Conservation (phyloP, 2,888 invertebrate species). For the Cyaniris semiargus region DNA sequence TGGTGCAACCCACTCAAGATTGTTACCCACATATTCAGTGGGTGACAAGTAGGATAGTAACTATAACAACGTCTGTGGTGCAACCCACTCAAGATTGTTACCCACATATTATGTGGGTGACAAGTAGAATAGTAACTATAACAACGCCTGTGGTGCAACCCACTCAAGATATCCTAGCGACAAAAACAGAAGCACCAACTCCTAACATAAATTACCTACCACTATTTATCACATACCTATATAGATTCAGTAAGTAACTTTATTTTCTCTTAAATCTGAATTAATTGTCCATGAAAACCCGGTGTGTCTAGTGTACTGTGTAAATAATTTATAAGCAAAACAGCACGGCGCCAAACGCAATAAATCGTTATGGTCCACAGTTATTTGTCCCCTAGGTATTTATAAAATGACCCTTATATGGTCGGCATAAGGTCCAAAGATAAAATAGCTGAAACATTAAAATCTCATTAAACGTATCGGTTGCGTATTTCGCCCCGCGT, state of each 20-base stretch:
- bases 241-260: neutral
- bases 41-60: no score
- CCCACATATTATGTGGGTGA: no score
- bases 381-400: neutral
- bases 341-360: conserved; percentile 60
- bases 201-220: no score
- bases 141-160: no score
- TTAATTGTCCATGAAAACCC: conserved; percentile 22
- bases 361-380: conserved; percentile 52
- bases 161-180: neutral
- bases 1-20: no score
- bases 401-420: neutral
- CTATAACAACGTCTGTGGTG: no score
- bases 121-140: no score
- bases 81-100: no score
- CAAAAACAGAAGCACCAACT: no score
- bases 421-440: conserved; percentile 33
- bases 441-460: conserved; percentile 59
- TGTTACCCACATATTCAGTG: no score
- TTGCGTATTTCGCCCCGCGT: neutral
- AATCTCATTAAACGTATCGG: conserved; percentile 63
- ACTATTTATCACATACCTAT: neutral
- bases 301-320: conserved; percentile 33
- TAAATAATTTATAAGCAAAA: conserved; percentile 55
- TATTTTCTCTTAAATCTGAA: conserved; percentile 20